Evolutionary conservation across 2,113 vertebrate genomes (phyloP), one percentile per base, ranked within the genome.

Genomic region (Todiramphus saurophagus): DNA sequence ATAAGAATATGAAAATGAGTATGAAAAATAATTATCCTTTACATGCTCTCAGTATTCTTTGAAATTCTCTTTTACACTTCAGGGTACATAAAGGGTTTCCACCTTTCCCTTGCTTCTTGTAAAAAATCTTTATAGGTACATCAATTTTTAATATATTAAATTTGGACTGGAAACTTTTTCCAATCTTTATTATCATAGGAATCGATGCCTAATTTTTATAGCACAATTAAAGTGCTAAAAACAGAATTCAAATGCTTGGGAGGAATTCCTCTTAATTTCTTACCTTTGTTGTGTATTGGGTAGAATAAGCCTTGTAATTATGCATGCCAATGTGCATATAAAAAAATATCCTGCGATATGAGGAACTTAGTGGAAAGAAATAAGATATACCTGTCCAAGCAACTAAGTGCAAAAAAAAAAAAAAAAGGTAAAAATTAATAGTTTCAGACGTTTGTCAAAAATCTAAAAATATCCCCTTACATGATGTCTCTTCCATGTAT

Each of bases 41-140:
- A 69, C 55, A 43, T n/a, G 15, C 58, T 79, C 58, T 93, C 60
- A 53, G 73, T 78, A 80, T 93, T 92, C 73, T 96, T 97, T 87
- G 88, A 76, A 96, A n/a, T 95, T 94, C 82, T 82, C 81, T 83
- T 96, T 93, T 89, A 69, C 84, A 53, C 75, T 84, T 93, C 74
- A 94, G 87, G 77, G 68, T 94, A 68, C 46, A 46, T 69, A 89
- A 74, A 87, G 48, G 64, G 33, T 92, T 79, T 94, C 35, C 59
- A 31, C 58, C 25, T 89, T 95, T 83, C 60, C 55, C 35, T 69
- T 69, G 51, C n/a, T 70, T 63, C 66, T 84, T 93, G 39, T 83
- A 91, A 92, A 94, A 97, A 87, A 83, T 95, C 73, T 89, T 94
- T 95, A 58, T 91, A 96, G 33, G 35, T 93, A 89, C 44, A 28